Evolutionary conservation across 1,140 invertebrate genomes (phyloP).

Genomic region (Hyposmocoma kahamanoa): DNA sequence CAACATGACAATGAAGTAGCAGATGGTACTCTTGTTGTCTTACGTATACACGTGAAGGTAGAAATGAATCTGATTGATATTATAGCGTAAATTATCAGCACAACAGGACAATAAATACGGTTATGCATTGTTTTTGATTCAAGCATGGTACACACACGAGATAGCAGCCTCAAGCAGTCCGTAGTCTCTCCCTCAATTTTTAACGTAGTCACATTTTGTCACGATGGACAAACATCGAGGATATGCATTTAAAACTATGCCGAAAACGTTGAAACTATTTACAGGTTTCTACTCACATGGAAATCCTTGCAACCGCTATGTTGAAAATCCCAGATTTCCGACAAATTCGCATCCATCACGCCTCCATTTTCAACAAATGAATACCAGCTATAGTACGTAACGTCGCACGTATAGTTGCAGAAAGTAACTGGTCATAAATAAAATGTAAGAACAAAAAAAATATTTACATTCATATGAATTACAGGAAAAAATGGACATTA

Average conservation of each 20-base stretch:
- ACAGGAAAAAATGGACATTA: too few relatives aligned
- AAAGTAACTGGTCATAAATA: constrained; percentile 11
- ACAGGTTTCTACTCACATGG: constrained; percentile 42
- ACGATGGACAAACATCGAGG: constrained; percentile 22
- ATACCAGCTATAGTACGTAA: constrained; percentile 29
- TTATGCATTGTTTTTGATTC: constrained; percentile 12
- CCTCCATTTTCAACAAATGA: constrained; percentile 72
- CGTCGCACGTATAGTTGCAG: constrained; percentile 14
- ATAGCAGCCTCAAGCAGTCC: constrained; percentile 39
- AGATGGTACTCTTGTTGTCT: neutral
- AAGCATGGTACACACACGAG: constrained; percentile 41
- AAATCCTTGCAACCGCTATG: constrained; percentile 53
- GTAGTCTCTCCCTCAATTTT: constrained; percentile 72
- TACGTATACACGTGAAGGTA: neutral
- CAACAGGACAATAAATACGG: neutral
- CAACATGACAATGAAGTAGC: constrained; percentile 23
- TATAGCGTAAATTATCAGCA: neutral
- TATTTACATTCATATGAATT: too few relatives aligned
- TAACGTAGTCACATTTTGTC: constrained; percentile 34
- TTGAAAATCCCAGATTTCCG: constrained; percentile 55
- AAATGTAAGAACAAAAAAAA: too few relatives aligned
- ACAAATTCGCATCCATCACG: constrained; percentile 61
- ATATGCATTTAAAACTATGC: constrained; percentile 26
- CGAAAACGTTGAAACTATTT: constrained; percentile 42
- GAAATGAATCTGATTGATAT: neutral